Percentiles rank a stretch among this genome's conserved stretches.
Conservation (phyloP, 2,888 invertebrate species). For the Polydrusus pterygomalis region DNA sequence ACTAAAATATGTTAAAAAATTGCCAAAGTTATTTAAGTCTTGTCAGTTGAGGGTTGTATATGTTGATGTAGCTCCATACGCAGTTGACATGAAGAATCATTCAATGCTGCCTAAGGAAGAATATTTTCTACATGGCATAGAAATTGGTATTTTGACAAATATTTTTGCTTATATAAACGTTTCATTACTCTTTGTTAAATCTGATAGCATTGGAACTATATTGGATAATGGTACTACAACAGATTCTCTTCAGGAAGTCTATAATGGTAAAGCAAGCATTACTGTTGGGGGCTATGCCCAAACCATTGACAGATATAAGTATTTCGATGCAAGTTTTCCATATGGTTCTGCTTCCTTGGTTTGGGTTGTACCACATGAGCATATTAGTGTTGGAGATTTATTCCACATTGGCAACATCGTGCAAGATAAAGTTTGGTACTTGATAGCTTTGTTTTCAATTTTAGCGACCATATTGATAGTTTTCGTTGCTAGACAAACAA, state of each 20-base stretch:
- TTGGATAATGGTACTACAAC: slow-evolving; percentile 60
- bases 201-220: slow-evolving; percentile 46
- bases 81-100: slow-evolving; percentile 59
- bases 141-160: slow-evolving; percentile 58
- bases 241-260: slow-evolving; percentile 62
- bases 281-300: slow-evolving; percentile 67
- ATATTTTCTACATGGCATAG: slow-evolving; percentile 56
- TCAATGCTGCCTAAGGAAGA: slow-evolving; percentile 36
- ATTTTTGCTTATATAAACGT: slow-evolving; percentile 58
- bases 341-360: slow-evolving; percentile 65
- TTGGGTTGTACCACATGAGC: slow-evolving; percentile 68
- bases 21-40: slow-evolving; percentile 64
- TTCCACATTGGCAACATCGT: slow-evolving; percentile 38
- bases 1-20: slow-evolving; percentile 58
- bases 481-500: slow-evolving; percentile 21
- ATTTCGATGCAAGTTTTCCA: slow-evolving; percentile 65
- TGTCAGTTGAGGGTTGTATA: slow-evolving; percentile 65
- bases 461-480: slow-evolving; percentile 33
- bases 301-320: slow-evolving; percentile 59
- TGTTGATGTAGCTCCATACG: slow-evolving; percentile 66
- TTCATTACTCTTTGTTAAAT: slow-evolving; percentile 52
- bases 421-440: slow-evolving; percentile 40
- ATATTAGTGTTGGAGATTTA: slow-evolving; percentile 45
- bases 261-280: slow-evolving; percentile 61
- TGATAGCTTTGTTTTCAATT: slow-evolving; percentile 19